These are phyloP conservation scores for Tupaia tana DNA, from an alignment of 2,113 vertebrate genomes.

Conservation along the genomic window DNA sequence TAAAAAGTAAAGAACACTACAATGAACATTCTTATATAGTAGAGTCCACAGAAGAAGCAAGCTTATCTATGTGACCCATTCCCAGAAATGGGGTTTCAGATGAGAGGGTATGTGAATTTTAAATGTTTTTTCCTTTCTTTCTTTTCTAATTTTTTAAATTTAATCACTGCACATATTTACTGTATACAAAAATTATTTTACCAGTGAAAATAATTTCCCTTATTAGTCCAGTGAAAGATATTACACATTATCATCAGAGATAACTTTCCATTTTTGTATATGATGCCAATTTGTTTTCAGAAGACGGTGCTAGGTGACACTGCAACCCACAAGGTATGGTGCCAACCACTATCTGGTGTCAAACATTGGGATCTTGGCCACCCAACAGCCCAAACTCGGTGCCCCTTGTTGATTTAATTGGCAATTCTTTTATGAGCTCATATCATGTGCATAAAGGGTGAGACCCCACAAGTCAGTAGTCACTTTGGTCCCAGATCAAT, in stretches of 20 bases:
- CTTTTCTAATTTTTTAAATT: too few relatives aligned
- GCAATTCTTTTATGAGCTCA: neutral
- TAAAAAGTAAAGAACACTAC: neutral
- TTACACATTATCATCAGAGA: too few relatives aligned
- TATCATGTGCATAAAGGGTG: too few relatives aligned
- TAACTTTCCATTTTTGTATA: neutral
- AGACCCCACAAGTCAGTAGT: neutral
- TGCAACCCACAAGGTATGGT: neutral
- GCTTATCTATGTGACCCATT: neutral
- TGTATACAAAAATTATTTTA: too few relatives aligned
- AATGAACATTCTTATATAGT: neutral
- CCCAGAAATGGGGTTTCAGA: neutral
- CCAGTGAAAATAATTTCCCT: too few relatives aligned
- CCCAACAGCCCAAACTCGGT: neutral
- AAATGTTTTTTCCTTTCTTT: neutral
- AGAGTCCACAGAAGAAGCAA: neutral
- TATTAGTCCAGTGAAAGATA: too few relatives aligned
- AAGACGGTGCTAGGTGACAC: neutral
- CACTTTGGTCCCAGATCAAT: neutral
- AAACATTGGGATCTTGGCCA: slow-evolving; percentile 21
- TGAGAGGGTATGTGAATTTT: neutral
- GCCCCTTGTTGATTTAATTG: neutral
- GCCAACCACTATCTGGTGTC: neutral
- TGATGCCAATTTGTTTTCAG: neutral
- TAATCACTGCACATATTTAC: too few relatives aligned